Base-by-base conservation (phyloP, 2,888 invertebrate species). In the Hypomecis punctinalis region DNA sequence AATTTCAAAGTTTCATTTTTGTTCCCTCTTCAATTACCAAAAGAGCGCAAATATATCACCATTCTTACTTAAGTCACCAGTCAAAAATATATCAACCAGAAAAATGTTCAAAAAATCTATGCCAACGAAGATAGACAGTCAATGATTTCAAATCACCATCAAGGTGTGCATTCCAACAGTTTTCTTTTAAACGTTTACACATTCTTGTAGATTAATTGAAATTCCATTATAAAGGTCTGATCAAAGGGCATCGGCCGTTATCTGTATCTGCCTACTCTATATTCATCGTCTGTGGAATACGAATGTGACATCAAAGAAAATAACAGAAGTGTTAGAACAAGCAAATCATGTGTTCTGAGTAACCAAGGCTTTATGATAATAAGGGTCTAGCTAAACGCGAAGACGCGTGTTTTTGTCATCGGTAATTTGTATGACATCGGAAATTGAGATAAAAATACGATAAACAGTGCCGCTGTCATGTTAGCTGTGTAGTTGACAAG, bases 241-340 rank as follows among this genome's bases (percentile, higher is more conserved):
- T 60, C 63, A 64, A 64, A 64, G 59, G 51, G 51, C 55, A 55
- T 8, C 49, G 59, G 6, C 10, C 55, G 40, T 57, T 54, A 61
- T 54, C 56, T 45, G 10, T 56, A 52, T 52, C 52, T 51, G 11
- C 45, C 54, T 46, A 39, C 40, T 55, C 37, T 45, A 23, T 59
- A 59, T 59, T 48, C 63, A 64, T 49, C 46, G 48, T 40, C 5
- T 9, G 45, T 46, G 3, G 60, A 60, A 60, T 60, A 64, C 55
- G 23, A 60, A 64, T 55, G 55, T 56, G 42, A 51, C 36, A 60
- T 64, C 59, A 64, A 52, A 59, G 39, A 59, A 33, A 52, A 40
- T 52, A n/a, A 51, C 33, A 43, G 55, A 49, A 35, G 45, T 35
- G 48, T 55, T 48, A 55, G 51, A 51, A 56, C 35, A 57, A 52